Percentiles rank a stretch among this genome's conserved stretches.
Evolutionary conservation across 2,113 vertebrate species (phyloP).

Genomic region (Clupea harengus): DNA sequence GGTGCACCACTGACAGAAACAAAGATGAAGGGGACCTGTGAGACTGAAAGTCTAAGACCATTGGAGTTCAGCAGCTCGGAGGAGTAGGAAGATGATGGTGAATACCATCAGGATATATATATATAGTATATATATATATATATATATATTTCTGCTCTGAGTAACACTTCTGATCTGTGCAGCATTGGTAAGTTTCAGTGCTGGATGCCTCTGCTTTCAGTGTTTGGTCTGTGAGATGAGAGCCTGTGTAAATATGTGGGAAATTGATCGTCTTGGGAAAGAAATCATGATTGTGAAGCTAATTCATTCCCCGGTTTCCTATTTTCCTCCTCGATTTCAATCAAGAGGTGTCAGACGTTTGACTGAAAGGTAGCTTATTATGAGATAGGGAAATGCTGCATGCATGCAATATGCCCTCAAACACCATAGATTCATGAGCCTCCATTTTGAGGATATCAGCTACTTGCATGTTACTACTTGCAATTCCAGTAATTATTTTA

Average conservation of each 20-base stretch:
- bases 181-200: background rate
- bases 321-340: background rate
- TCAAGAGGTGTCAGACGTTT: background rate
- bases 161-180: background rate
- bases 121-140: background rate
- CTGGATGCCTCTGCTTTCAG: background rate
- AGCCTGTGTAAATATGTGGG: background rate
- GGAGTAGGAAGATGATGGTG: background rate
- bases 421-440: background rate
- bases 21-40: background rate
- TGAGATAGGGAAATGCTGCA: background rate
- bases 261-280: background rate
- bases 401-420: background rate
- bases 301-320: background rate
- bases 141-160: background rate
- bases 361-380: background rate
- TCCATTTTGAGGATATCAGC: background rate
- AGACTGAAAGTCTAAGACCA: background rate
- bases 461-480: background rate
- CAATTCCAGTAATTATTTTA: background rate
- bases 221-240: conserved; percentile 11
- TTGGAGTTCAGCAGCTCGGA: background rate
- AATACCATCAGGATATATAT: background rate
- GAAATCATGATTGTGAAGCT: background rate
- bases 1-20: too few relatives aligned